phyloP scores from a whole-genome alignment of 2,113 vertebrate species.

The Chauna torquata region DNA sequence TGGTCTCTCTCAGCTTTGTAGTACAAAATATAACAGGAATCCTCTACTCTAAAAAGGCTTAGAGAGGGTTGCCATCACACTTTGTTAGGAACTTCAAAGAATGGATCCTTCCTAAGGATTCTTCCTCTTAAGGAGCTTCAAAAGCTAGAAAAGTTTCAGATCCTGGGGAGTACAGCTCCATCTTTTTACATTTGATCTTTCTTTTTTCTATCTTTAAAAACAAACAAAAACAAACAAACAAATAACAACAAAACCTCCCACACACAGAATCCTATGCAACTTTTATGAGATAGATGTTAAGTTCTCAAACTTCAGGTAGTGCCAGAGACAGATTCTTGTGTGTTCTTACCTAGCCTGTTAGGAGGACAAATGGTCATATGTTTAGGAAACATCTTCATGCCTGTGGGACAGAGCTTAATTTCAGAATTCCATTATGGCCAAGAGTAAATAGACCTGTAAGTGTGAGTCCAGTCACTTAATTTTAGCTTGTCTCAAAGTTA shows the following conservation, averaged over 20 bases:
- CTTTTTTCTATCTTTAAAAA: background rate
- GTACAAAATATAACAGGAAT: background rate
- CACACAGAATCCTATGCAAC: background rate
- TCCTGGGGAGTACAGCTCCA: background rate
- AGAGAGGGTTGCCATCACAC: background rate
- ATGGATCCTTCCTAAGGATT: background rate
- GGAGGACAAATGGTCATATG: background rate
- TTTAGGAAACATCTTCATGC: background rate
- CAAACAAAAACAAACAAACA: background rate
- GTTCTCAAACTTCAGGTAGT: background rate
- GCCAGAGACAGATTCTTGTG: background rate
- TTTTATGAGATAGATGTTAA: background rate
- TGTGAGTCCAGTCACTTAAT: background rate
- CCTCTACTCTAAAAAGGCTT: background rate
- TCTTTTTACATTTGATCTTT: background rate
- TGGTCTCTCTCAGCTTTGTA: background rate
- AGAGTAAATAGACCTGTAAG: background rate
- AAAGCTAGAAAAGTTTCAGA: background rate
- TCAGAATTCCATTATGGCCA: background rate
- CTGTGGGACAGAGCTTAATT: background rate
- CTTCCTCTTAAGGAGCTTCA: background rate
- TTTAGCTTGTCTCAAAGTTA: background rate
- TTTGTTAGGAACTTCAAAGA: slow-evolving; percentile 8
- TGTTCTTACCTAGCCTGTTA: background rate
- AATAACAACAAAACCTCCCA: background rate